These are phyloP conservation scores for Metaphire vulgaris DNA, from an alignment of 1,140 invertebrate species.

Conservation along the genomic window DNA sequence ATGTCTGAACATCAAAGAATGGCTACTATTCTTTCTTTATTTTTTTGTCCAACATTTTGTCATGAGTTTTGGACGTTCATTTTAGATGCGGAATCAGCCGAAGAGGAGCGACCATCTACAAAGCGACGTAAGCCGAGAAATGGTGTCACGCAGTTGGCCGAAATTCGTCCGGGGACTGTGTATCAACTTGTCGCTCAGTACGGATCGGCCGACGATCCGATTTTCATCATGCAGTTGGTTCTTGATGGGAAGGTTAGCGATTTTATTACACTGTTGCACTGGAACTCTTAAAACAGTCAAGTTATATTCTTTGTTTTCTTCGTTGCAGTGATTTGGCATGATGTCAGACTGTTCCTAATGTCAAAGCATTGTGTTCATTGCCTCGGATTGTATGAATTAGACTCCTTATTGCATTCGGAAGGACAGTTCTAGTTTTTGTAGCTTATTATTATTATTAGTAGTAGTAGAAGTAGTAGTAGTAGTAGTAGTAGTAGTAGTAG, in stretches of 20 bases:
- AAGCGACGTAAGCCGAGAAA: background rate
- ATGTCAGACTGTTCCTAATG: background rate
- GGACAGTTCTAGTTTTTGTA: no score
- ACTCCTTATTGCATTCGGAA: no score
- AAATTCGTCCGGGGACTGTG: background rate
- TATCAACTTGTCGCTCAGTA: background rate
- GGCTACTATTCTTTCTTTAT: no score
- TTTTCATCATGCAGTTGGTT: background rate
- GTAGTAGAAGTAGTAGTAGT: background rate
- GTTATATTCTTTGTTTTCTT: background rate
- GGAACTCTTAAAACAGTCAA: background rate
- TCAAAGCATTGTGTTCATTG: background rate
- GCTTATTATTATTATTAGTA: background rate
- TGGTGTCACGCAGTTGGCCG: background rate
- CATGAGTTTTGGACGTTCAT: background rate
- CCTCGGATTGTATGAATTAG: background rate
- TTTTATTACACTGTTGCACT: background rate
- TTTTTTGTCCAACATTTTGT: no score
- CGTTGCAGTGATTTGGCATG: background rate
- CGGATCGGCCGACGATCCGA: background rate
- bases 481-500: background rate
- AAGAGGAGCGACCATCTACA: background rate
- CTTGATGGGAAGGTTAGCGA: background rate
- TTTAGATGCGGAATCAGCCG: background rate
- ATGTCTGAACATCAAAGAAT: background rate